A percentile compares a stretch with the other conserved stretches of the same genome.
These are phyloP conservation scores for Psittacus erithacus DNA, from an alignment of 2,113 vertebrate species.

Conservation along the genomic window DNA sequence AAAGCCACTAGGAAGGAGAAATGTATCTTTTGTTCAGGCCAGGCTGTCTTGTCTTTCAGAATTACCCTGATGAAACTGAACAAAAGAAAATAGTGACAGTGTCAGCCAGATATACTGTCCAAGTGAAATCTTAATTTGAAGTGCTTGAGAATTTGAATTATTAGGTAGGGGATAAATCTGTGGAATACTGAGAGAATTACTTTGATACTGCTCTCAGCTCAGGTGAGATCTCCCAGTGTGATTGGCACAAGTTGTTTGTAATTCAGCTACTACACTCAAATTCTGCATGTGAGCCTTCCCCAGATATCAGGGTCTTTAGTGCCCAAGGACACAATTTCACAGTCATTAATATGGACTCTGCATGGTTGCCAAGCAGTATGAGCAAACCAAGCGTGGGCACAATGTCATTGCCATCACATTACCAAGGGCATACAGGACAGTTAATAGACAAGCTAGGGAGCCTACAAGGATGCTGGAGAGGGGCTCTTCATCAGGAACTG, in stretches of 20 bases:
- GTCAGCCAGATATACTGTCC: slow-evolving; percentile 11
- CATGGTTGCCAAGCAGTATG: not conserved
- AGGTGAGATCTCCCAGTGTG: not conserved
- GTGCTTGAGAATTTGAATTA: slow-evolving; percentile 35
- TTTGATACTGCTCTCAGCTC: not conserved
- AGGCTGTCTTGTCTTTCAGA: slow-evolving; percentile 23
- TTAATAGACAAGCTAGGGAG: not conserved
- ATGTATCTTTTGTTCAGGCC: not conserved
- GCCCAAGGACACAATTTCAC: not conserved
- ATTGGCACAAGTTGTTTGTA: not conserved
- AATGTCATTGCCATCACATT: not conserved
- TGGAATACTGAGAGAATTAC: slow-evolving; percentile 3
- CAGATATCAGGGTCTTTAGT: not conserved
- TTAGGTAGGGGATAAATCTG: not conserved
- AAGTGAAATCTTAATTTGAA: slow-evolving; percentile 56
- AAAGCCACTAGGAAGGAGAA: not conserved
- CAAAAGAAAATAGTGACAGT: slow-evolving; percentile 14
- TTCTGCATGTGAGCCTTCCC: not conserved
- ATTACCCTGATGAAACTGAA: slow-evolving; percentile 21
- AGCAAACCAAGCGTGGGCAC: not conserved
- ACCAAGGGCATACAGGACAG: not conserved
- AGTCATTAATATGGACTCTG: not conserved
- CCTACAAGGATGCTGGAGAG: not conserved
- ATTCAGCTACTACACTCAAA: not conserved
- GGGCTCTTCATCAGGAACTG: not conserved